phyloP scores from a whole-genome alignment of 2,113 vertebrate species.

The Chloebia gouldiae region DNA sequence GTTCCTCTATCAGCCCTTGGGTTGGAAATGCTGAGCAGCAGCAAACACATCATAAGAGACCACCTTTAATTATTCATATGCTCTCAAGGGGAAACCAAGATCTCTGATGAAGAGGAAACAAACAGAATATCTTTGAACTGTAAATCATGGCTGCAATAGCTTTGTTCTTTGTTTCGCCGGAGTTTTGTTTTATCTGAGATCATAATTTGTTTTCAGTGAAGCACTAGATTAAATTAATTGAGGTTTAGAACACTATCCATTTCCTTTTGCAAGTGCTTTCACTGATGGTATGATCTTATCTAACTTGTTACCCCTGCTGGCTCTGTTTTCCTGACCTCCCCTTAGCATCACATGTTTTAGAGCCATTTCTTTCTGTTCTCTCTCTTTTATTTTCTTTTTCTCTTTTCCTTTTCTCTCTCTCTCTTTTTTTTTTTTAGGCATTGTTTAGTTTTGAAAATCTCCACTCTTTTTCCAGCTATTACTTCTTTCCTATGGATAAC shows the following conservation, averaged over 20 bases:
- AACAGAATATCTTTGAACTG: slow-evolving; percentile 71
- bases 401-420: background rate
- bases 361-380: background rate
- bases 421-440: background rate
- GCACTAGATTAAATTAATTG: slow-evolving; percentile 78
- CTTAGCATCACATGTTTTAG: slow-evolving; percentile 40
- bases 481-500: background rate
- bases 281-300: slow-evolving; percentile 74
- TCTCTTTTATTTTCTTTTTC: background rate
- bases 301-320: slow-evolving; percentile 55
- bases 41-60: slow-evolving; percentile 55
- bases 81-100: slow-evolving; percentile 56
- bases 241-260: slow-evolving; percentile 73
- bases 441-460: slow-evolving; percentile 51
- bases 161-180: slow-evolving; percentile 68
- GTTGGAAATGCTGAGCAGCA: background rate
- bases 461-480: slow-evolving; percentile 1
- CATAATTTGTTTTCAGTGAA: slow-evolving; percentile 77
- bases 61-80: slow-evolving; percentile 71
- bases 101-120: slow-evolving; percentile 60
- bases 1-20: slow-evolving; percentile 30
- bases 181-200: slow-evolving; percentile 71
- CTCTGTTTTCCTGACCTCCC: slow-evolving; percentile 46
- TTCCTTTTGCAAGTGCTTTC: slow-evolving; percentile 74
- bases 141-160: slow-evolving; percentile 47